Percentiles rank a stretch among this genome's conserved stretches.
phyloP scores from a whole-genome alignment of 2,888 invertebrate species.

The Anodontia alba region DNA sequence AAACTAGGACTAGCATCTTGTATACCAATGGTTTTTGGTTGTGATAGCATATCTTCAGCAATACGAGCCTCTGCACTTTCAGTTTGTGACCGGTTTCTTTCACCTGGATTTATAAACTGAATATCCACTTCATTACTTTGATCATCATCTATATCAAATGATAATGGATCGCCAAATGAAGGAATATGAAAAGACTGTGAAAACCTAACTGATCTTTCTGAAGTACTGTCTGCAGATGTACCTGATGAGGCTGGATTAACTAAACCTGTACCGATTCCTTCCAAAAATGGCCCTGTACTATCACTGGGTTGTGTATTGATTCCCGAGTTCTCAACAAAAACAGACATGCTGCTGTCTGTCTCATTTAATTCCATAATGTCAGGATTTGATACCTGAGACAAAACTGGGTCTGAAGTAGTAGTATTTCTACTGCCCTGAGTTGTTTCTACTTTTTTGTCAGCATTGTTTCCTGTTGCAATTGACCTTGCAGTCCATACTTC shows the following conservation, averaged over 20 bases:
- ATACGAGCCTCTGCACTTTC: neutral
- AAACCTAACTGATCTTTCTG: neutral
- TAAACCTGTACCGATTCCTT: too few relatives aligned
- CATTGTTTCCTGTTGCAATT: neutral
- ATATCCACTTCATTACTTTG: neutral
- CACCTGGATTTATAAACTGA: neutral
- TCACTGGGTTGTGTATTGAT: neutral
- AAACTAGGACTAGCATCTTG: neutral
- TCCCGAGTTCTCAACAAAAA: neutral
- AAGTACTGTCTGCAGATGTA: neutral
- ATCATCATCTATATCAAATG: neutral
- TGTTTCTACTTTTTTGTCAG: neutral
- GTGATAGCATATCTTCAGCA: neutral
- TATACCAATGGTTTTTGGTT: neutral
- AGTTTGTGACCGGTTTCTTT: neutral
- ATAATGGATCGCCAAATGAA: neutral
- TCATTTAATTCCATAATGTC: neutral
- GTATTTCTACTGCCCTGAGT: neutral
- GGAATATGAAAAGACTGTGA: neutral
- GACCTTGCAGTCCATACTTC: neutral
- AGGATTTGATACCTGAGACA: conserved; percentile 8
- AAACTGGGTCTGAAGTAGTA: neutral
- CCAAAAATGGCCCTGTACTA: too few relatives aligned
- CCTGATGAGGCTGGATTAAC: neutral
- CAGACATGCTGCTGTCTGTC: neutral